phyloP scores from a whole-genome alignment of 1,140 invertebrate genomes.

The Pseudomyrmex cubaensis region DNA sequence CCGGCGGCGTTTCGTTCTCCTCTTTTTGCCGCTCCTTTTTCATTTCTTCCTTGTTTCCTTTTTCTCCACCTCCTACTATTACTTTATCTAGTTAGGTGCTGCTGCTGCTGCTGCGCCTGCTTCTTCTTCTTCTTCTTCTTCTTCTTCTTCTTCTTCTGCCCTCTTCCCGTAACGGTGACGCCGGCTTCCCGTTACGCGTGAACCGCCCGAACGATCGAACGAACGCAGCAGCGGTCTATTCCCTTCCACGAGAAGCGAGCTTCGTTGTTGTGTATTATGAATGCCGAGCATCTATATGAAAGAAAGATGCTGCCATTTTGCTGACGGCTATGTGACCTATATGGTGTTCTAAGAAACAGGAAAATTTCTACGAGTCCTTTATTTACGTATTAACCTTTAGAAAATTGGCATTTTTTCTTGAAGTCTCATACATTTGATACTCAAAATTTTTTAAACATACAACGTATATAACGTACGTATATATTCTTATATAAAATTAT shows the following conservation, averaged over 20 bases:
- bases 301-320: conserved; percentile 46
- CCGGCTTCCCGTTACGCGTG: conserved; percentile 72
- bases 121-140: conserved; percentile 15
- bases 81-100: no score
- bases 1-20: conserved; percentile 26
- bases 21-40: conserved; percentile 68
- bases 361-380: background rate
- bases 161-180: conserved; percentile 72
- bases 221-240: conserved; percentile 58
- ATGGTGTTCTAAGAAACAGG: conserved; percentile 1
- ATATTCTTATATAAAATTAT: no score
- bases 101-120: background rate
- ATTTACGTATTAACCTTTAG: no score
- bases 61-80: no score
- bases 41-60: conserved; percentile 14
- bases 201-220: conserved; percentile 45
- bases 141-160: conserved; percentile 35
- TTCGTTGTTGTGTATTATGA: conserved; percentile 70
- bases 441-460: no score
- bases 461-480: no score
- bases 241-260: conserved; percentile 56
- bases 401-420: no score
- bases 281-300: conserved; percentile 51
- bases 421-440: no score
- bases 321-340: background rate